phyloP scores from a whole-genome alignment of 2,113 vertebrate genomes.

The Rhinoptilus africanus region DNA sequence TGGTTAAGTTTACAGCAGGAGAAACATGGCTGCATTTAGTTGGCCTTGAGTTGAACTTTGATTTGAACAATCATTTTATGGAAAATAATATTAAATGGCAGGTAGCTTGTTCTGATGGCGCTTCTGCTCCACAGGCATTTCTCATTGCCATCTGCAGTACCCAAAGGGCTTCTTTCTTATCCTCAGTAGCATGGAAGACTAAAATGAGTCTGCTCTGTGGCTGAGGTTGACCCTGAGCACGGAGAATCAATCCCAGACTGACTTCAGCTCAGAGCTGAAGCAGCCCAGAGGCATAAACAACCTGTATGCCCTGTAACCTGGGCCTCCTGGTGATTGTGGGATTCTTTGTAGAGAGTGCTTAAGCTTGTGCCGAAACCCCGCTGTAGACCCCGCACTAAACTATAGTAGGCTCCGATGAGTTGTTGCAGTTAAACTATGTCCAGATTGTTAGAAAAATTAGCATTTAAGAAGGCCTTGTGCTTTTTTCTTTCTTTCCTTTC shows the following conservation, averaged over 20 bases:
- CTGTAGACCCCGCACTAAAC: not conserved
- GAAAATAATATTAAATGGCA: not conserved
- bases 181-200: rapidly evolving
- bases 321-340: not conserved
- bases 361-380: not conserved
- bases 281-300: not conserved
- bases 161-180: not conserved
- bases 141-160: not conserved
- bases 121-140: not conserved
- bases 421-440: not conserved
- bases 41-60: not conserved
- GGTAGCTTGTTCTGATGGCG: not conserved
- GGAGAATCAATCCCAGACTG: not conserved
- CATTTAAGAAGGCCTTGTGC: not conserved
- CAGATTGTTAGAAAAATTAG: not conserved
- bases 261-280: not conserved
- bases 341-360: not conserved
- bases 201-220: not conserved
- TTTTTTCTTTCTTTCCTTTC: not conserved
- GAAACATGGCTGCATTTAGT: not conserved
- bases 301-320: not conserved
- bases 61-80: not conserved
- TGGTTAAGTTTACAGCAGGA: not conserved
- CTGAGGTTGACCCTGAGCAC: not conserved
- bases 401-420: not conserved